phyloP scores from a whole-genome alignment of 2,888 invertebrate genomes.

The Drosophila histrio region DNA sequence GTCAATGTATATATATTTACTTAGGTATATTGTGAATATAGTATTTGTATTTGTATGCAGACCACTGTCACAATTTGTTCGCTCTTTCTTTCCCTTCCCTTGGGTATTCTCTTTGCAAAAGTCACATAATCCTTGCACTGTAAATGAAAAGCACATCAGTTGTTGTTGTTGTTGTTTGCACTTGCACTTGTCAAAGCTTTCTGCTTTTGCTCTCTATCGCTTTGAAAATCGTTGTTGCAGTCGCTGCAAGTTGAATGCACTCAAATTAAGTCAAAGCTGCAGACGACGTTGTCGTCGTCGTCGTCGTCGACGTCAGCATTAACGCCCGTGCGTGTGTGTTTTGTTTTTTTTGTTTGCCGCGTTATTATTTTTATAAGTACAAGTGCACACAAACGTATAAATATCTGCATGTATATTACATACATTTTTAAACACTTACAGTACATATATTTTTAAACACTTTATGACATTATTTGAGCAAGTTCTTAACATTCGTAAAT shows the following conservation, averaged over 20 bases:
- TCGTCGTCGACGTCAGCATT: conserved; percentile 14
- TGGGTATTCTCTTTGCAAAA: conserved; percentile 41
- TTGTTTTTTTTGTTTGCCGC: conserved; percentile 50
- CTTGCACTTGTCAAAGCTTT: conserved; percentile 63
- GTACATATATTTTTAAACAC: conserved; percentile 18
- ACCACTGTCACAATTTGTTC: conserved; percentile 38
- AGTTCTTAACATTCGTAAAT: conserved; percentile 22
- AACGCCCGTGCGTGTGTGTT: conserved; percentile 25
- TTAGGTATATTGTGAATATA: conserved; percentile 8
- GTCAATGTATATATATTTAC: conserved; percentile 37
- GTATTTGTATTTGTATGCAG: not conserved
- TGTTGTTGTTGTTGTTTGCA: conserved; percentile 35
- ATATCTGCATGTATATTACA: not conserved
- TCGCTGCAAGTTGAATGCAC: conserved; percentile 82
- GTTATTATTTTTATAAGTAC: conserved; percentile 42
- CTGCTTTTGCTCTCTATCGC: conserved; percentile 46
- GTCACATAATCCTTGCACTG: conserved; percentile 77
- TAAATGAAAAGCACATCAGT: conserved; percentile 56
- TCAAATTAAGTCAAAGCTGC: conserved; percentile 84
- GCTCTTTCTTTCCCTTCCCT: conserved; percentile 27
- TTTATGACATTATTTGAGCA: conserved; percentile 24
- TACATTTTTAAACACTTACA: not conserved
- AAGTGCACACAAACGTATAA: conserved; percentile 3
- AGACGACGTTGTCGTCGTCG: conserved; percentile 48
- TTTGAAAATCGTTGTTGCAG: conserved; percentile 45